Evolutionary conservation across 2,113 vertebrate genomes (phyloP).

Genomic region (Oncorhynchus gorbuscha): DNA sequence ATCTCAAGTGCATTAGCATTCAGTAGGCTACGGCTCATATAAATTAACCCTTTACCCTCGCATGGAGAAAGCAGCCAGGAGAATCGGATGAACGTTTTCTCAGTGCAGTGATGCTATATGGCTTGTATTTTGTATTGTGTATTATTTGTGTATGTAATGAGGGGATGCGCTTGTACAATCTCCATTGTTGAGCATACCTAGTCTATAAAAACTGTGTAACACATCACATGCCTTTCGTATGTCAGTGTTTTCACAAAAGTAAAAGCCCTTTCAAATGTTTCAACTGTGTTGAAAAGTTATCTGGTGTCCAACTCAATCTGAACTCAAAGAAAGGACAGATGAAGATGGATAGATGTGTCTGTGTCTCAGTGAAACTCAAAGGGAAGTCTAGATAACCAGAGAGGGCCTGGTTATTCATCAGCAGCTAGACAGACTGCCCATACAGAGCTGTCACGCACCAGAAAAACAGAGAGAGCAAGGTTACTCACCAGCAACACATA

Average conservation of each 20-base stretch:
- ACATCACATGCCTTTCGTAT: too few species aligned
- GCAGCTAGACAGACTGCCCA: constrained; percentile 60
- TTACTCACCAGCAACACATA: constrained; percentile 42
- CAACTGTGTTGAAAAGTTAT: constrained; percentile 64
- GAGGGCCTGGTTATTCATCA: constrained; percentile 69
- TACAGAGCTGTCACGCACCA: constrained; percentile 46
- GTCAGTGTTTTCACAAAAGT: too few species aligned
- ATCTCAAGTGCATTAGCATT: constrained; percentile 69
- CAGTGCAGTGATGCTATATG: neutral
- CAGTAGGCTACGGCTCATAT: constrained; percentile 31
- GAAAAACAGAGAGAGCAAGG: constrained; percentile 51
- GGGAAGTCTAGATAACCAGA: constrained; percentile 72
- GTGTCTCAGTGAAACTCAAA: constrained; percentile 63
- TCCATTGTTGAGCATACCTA: too few species aligned
- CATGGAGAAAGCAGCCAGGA: constrained; percentile 23
- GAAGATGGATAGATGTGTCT: constrained; percentile 72
- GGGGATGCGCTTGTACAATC: too few species aligned
- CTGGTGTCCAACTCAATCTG: constrained; percentile 41
- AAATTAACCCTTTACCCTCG: constrained; percentile 48
- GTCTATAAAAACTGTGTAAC: too few species aligned
- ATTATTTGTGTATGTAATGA: neutral
- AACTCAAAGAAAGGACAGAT: constrained; percentile 66
- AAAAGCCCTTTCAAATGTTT: constrained; percentile 37
- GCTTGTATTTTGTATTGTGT: neutral
- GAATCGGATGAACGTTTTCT: neutral